These are phyloP conservation scores for Pelvicachromis taeniatus DNA, from an alignment of 2,113 vertebrate species.

Conservation along the genomic window DNA sequence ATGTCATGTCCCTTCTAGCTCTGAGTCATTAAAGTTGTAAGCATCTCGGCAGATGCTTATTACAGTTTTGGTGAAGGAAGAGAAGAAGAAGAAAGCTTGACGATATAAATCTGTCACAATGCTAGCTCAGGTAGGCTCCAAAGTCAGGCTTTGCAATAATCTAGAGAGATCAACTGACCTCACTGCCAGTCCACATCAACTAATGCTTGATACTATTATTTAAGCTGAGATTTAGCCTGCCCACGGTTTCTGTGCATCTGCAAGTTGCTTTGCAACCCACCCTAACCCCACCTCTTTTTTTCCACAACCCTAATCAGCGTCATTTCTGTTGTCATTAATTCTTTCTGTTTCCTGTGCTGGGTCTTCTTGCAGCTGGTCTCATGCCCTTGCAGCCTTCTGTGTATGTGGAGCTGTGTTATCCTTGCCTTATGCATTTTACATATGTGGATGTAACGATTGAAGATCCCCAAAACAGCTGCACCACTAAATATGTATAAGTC, in stretches of 20 bases:
- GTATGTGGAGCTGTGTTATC: background rate
- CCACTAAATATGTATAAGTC: background rate
- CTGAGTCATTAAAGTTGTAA: background rate
- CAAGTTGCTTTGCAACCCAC: background rate
- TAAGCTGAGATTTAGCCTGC: background rate
- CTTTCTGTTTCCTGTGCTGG: background rate
- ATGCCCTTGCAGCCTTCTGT: background rate
- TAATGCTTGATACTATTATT: rapidly evolving
- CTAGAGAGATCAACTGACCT: background rate
- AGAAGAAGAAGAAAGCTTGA: background rate
- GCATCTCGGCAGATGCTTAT: background rate
- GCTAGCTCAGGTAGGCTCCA: background rate
- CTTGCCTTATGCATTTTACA: background rate
- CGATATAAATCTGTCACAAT: background rate
- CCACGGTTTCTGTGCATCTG: background rate
- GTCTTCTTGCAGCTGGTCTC: rapidly evolving
- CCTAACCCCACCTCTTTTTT: background rate
- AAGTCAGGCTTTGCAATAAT: background rate
- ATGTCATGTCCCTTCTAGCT: background rate
- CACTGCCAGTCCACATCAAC: background rate
- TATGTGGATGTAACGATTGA: rapidly evolving
- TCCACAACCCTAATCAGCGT: rapidly evolving
- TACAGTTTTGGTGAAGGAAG: background rate
- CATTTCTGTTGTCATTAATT: rapidly evolving
- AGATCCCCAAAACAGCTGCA: background rate